A percentile compares a stretch with the other conserved stretches of the same genome.
Conservation (phyloP, 2,113 vertebrate species). For the Macquaria ambigua region DNA sequence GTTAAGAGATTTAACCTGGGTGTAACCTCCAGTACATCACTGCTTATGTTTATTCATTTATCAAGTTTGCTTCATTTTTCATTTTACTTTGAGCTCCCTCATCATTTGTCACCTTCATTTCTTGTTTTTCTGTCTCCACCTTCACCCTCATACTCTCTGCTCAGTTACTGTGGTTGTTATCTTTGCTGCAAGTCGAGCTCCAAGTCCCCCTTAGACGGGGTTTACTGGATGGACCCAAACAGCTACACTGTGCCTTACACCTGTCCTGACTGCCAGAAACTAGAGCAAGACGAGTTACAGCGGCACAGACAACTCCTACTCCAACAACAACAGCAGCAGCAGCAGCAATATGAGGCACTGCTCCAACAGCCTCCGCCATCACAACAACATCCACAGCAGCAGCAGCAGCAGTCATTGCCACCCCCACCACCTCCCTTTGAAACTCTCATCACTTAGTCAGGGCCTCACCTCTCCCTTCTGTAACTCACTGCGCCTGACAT, state of each 20-base stretch:
- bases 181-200: slow-evolving; percentile 52
- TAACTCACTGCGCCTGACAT: slow-evolving; percentile 14
- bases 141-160: slow-evolving; percentile 8
- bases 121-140: slow-evolving; percentile 34
- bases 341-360: slow-evolving; percentile 25
- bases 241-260: slow-evolving; percentile 68
- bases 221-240: slow-evolving; percentile 74
- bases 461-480: not conserved
- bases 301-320: slow-evolving; percentile 40
- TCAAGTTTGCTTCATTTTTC: slow-evolving; percentile 29
- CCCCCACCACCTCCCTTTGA: slow-evolving; percentile 56
- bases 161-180: slow-evolving; percentile 66
- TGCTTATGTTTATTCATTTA: slow-evolving; percentile 26
- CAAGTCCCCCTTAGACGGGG: slow-evolving; percentile 58
- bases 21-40: slow-evolving; percentile 49
- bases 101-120: slow-evolving; percentile 56
- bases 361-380: slow-evolving; percentile 32
- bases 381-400: not conserved
- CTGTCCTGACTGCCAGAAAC: slow-evolving; percentile 79
- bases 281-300: slow-evolving; percentile 68
- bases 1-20: not conserved
- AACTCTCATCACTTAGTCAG: slow-evolving; percentile 74
- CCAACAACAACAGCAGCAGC: not conserved
- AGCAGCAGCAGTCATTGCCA: slow-evolving; percentile 13
- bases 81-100: slow-evolving; percentile 45